These are phyloP conservation scores for Ophioderma brevispina DNA, from an alignment of 35 echinoderm and acorn worm species.

Conservation along the genomic window DNA sequence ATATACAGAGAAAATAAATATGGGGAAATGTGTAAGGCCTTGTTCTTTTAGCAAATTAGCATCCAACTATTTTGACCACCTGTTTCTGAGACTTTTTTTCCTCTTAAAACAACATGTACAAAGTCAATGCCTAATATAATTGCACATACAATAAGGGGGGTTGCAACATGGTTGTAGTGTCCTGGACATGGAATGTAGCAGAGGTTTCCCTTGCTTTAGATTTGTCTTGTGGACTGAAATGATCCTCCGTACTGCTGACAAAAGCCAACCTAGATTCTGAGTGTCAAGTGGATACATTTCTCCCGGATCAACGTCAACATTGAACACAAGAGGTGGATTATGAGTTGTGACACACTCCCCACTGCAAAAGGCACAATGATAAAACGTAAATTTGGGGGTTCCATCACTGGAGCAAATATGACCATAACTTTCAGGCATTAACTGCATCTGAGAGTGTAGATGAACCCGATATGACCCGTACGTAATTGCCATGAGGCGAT, in stretches of 20 bases:
- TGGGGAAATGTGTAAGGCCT: too few species aligned
- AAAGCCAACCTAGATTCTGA: constrained; percentile 9
- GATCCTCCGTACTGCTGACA: constrained; percentile 40
- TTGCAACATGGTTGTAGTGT: constrained; percentile 79
- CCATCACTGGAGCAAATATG: constrained; percentile 27
- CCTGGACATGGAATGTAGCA: constrained; percentile 19
- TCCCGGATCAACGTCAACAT: constrained; percentile 75
- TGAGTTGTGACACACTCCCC: constrained; percentile 58
- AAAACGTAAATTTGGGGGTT: constrained; percentile 5
- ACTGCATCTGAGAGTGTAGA: constrained; percentile 44
- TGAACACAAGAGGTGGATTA: constrained; percentile 72
- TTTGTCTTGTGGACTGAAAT: constrained; percentile 32
- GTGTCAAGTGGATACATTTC: constrained; percentile 60
- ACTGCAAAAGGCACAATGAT: constrained; percentile 54
- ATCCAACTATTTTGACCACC: too few species aligned
- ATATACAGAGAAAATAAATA: too few species aligned
- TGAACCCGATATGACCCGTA: constrained; percentile 72
- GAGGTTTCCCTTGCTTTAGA: constrained; percentile 25
- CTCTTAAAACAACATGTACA: too few species aligned
- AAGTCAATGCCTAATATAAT: constrained; percentile 45
- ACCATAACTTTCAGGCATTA: constrained; percentile 33
- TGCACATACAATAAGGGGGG: constrained; percentile 81
- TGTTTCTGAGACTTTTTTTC: too few species aligned
- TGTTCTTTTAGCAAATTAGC: too few species aligned
- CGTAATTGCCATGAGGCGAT: constrained; percentile 79